These are phyloP conservation scores for Sialis lutaria DNA, from an alignment of 2,888 invertebrate genomes.

Conservation along the genomic window DNA sequence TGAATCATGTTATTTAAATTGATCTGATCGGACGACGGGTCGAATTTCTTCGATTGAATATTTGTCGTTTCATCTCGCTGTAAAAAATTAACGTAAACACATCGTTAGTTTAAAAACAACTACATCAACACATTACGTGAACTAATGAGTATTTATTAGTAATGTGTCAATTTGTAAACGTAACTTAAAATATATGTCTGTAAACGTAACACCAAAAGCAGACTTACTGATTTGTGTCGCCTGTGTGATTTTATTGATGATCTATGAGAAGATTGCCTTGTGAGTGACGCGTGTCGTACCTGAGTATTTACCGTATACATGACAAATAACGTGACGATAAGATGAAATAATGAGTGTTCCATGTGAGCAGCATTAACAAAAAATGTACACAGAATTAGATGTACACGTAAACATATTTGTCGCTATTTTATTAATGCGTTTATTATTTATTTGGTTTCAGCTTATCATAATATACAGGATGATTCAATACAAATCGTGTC, in stretches of 20 bases:
- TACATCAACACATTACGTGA: no score
- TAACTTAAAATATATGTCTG: neutral
- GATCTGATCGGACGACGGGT: neutral
- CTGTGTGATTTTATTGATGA: constrained; percentile 46
- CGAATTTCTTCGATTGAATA: constrained; percentile 1
- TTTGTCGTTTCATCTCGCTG: constrained; percentile 5
- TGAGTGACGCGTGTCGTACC: constrained; percentile 58
- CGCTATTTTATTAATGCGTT: no score
- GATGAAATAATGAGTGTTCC: no score
- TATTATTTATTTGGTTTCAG: no score
- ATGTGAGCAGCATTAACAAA: no score
- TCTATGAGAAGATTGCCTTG: constrained; percentile 37
- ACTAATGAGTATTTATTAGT: no score
- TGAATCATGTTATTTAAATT: constrained; percentile 1
- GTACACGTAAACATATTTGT: no score
- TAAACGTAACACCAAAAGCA: neutral
- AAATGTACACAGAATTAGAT: no score
- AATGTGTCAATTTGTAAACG: no score
- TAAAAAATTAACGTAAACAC: neutral
- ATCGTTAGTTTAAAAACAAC: neutral
- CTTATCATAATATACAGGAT: no score
- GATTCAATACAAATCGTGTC: no score
- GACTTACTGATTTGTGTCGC: constrained; percentile 52
- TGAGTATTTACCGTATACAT: constrained; percentile 23
- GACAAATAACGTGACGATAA: no score